Percentiles rank a stretch among this genome's conserved stretches.
phyloP scores from a whole-genome alignment of 2,797 vertebrate species.

The Saxicola maurus region DNA sequence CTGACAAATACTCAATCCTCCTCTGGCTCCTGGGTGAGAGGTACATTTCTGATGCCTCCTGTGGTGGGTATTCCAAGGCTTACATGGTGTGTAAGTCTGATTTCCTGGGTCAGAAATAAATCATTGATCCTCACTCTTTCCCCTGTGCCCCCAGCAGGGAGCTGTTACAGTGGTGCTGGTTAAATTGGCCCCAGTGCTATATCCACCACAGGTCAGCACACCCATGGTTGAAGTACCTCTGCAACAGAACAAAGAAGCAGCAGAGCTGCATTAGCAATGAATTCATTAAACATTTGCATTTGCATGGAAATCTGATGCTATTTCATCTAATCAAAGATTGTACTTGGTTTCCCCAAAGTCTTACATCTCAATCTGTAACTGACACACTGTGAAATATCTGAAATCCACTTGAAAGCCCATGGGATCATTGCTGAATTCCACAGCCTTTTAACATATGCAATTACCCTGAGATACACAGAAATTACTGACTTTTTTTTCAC shows the following conservation, averaged over 20 bases:
- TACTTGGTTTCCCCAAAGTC: constrained; percentile 1
- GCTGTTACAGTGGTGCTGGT: background rate
- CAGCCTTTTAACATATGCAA: constrained; percentile 25
- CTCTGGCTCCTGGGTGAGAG: background rate
- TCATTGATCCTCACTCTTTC: background rate
- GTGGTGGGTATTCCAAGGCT: background rate
- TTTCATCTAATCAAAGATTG: constrained; percentile 41
- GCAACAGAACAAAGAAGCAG: background rate
- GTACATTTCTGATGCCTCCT: background rate
- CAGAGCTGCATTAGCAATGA: background rate
- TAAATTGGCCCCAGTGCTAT: background rate
- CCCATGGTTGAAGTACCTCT: background rate
- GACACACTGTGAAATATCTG: constrained; percentile 47
- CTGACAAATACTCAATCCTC: background rate
- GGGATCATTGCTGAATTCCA: constrained; percentile 36
- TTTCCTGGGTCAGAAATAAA: background rate
- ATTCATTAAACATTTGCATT: constrained; percentile 31
- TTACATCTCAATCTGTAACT: constrained; percentile 51
- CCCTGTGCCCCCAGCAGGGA: background rate
- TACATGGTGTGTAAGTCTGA: rapidly evolving
- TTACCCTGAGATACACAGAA: constrained; percentile 31
- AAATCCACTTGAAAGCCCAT: constrained; percentile 42
- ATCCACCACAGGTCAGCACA: background rate
- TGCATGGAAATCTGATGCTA: constrained; percentile 39
- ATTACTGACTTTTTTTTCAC: background rate